These are phyloP conservation scores for Cydia pomonella DNA, from an alignment of 1,140 invertebrate genomes.

Conservation along the genomic window DNA sequence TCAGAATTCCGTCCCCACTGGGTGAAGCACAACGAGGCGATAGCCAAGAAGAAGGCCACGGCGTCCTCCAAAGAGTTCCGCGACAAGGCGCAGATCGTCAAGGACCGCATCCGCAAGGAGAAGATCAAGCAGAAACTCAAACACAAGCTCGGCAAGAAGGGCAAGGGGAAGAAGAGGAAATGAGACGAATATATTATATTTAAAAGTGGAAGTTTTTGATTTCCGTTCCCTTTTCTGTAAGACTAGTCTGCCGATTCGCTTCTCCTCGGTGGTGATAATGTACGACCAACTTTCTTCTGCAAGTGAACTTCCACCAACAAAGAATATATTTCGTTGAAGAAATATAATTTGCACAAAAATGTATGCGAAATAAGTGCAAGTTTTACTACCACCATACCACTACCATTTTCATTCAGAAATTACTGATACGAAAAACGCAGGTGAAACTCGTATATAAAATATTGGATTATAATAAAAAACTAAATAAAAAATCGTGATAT, in stretches of 20 bases:
- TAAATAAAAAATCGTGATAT: constrained; percentile 67
- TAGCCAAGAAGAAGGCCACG: constrained; percentile 67
- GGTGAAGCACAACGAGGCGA: constrained; percentile 77
- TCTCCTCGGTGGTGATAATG: no score
- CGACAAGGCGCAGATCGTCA: constrained; percentile 77
- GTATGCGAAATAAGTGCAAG: no score
- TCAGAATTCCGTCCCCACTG: constrained; percentile 79
- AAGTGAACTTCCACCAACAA: no score
- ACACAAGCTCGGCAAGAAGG: constrained; percentile 45
- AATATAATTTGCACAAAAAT: no score
- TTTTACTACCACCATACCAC: no score
- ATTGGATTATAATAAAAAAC: constrained; percentile 47
- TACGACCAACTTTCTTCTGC: no score
- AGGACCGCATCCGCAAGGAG: constrained; percentile 74
- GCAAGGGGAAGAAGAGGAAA: constrained; percentile 56
- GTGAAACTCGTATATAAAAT: neutral
- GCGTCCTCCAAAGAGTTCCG: constrained; percentile 66
- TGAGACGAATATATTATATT: constrained; percentile 50
- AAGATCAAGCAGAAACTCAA: constrained; percentile 75
- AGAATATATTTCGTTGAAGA: no score
- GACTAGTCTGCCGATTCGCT: neutral
- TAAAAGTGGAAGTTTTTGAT: constrained; percentile 11
- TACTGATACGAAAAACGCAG: no score
- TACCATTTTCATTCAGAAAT: no score
- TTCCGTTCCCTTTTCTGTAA: neutral